Conservation (phyloP, 2,113 vertebrate genomes). For the Chlorocebus sabaeus region DNA sequence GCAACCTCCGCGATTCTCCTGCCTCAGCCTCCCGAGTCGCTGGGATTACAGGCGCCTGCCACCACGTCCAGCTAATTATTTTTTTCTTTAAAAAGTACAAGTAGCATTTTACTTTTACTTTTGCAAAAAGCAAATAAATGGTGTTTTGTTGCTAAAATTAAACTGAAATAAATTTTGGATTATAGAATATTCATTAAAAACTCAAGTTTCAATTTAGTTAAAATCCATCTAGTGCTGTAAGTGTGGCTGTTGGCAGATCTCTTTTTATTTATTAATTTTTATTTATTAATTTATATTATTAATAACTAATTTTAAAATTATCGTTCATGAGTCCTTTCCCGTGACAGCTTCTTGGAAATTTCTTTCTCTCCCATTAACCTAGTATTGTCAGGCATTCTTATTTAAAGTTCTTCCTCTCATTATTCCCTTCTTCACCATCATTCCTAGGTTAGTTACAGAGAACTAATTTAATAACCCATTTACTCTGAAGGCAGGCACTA, state of each 20-base stretch:
- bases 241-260: not conserved
- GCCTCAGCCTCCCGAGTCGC: too few species aligned
- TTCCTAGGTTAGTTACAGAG: not conserved
- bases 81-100: not conserved
- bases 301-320: not conserved
- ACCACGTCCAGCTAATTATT: fast-evolving
- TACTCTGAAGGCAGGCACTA: not conserved
- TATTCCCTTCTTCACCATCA: not conserved
- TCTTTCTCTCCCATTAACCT: not conserved
- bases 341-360: not conserved
- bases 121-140: not conserved
- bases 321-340: fast-evolving
- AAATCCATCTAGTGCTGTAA: not conserved
- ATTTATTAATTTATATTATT: not conserved
- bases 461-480: not conserved
- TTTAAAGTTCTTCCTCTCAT: not conserved
- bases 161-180: not conserved
- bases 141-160: not conserved
- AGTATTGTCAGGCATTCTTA: not conserved
- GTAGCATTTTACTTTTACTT: not conserved
- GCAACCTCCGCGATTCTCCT: too few species aligned
- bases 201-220: not conserved
- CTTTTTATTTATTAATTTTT: not conserved
- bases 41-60: too few species aligned
- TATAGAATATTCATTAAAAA: not conserved